Percentiles rank a stretch among this genome's conserved stretches.
phyloP scores from a whole-genome alignment of 2,888 invertebrate genomes.

The Steinernema hermaphroditum region DNA sequence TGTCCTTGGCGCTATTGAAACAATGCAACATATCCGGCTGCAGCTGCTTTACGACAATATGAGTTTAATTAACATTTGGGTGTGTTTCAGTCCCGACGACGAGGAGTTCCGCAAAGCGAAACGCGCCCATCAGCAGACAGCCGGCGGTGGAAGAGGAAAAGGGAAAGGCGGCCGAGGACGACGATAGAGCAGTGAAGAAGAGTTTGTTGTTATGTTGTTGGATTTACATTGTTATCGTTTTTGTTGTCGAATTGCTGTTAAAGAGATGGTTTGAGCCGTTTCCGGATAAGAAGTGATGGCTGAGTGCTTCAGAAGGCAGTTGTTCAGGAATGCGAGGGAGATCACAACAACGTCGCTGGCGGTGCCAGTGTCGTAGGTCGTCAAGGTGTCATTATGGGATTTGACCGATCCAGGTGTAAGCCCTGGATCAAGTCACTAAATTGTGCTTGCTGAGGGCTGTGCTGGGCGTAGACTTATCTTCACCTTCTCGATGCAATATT shows the following conservation, averaged over 20 bases:
- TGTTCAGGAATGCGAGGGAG: neutral
- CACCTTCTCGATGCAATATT: too few species aligned
- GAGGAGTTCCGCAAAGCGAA: slow-evolving; percentile 46
- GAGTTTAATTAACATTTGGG: too few species aligned
- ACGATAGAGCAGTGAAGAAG: neutral
- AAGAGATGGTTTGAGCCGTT: neutral
- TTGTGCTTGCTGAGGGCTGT: too few species aligned
- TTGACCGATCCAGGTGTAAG: neutral
- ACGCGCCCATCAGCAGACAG: slow-evolving; percentile 23
- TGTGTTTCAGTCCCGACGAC: slow-evolving; percentile 41
- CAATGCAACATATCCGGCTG: too few species aligned
- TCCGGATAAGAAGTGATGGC: neutral
- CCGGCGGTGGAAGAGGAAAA: slow-evolving; percentile 36
- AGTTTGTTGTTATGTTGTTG: slow-evolving; percentile 30
- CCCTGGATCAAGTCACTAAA: too few species aligned
- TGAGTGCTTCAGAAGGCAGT: neutral
- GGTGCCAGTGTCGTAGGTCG: slow-evolving; percentile 5
- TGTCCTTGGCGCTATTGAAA: too few species aligned
- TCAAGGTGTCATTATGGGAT: neutral
- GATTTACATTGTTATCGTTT: neutral
- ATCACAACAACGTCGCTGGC: neutral
- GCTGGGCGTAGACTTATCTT: too few species aligned
- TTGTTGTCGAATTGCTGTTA: slow-evolving; percentile 17
- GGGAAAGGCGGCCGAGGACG: slow-evolving; percentile 33
- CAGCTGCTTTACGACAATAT: too few species aligned